Base-by-base conservation (phyloP, 2,888 invertebrate species). In the Ellobium chinense region DNA sequence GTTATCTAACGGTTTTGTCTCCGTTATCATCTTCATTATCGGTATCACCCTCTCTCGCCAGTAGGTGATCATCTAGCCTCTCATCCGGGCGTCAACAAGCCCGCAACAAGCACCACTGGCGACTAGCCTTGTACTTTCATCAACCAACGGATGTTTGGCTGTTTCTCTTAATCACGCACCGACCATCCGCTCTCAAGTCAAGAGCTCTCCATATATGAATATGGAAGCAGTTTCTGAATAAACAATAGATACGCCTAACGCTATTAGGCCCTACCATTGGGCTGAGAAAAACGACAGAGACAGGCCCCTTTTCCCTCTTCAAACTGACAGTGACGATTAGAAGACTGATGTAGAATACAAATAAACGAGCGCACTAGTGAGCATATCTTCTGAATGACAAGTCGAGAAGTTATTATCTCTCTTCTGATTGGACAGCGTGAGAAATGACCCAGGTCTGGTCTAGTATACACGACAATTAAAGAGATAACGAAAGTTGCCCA, bases 401-500 rank as follows among this genome's bases (percentile, higher is more conserved):
- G 24, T 68, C 3, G n/a, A 2, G 3, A n/a, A 34, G n/a, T 31
- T 7, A n/a, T 5, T 37, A 24, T 24, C 60, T 72, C 1, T 12
- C 0, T 31, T 54, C 18, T 29, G 70, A 31, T 70, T 70, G 54
- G 69, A 2, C 54, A 56, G 56, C n/a, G 29, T 31, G 31, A 5
- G 56, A 70, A 7, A 56, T 29, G n/a, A 9, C 34, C 31, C 21
- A 7, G n/a, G 21, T 56, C 54, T 24, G 37, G 12, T 34, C 1
- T 56, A 5, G 1, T 24, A 21, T 21, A 14, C 1, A 39, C 12
- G 46, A 68, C 46, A 46, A 36, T 68, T 68, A 5, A n/a, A 37
- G 46, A 54, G 70, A 70, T 70, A 70, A 70, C 34, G 70, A 70
- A 56, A 56, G 70, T n/a, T 56, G n/a, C n/a, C 29, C n/a, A 54